phyloP scores from a whole-genome alignment of 2,797 vertebrate genomes.

The Monodelphis domestica region DNA sequence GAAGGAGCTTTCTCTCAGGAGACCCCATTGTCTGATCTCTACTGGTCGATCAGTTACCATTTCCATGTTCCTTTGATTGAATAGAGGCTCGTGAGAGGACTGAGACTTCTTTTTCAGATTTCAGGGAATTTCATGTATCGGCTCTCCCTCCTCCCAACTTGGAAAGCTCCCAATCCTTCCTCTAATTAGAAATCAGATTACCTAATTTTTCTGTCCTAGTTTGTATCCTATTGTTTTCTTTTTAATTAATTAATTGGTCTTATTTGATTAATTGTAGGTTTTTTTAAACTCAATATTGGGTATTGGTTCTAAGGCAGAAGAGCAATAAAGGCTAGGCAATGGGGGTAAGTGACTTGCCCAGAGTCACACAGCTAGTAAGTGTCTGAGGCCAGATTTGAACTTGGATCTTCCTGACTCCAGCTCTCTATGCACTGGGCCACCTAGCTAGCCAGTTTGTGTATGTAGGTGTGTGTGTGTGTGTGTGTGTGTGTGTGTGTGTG shows the following conservation, averaged over 20 bases:
- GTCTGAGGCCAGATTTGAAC: too few relatives aligned
- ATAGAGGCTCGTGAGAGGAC: neutral
- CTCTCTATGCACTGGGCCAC: too few relatives aligned
- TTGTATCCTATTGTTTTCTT: neutral
- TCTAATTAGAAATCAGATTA: neutral
- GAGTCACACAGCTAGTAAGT: too few relatives aligned
- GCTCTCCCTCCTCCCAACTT: neutral
- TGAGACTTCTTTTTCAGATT: neutral
- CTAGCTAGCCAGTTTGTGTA: too few relatives aligned
- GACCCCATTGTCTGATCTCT: neutral
- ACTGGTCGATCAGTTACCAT: neutral
- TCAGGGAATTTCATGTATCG: neutral
- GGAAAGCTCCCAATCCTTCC: neutral
- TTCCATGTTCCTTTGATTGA: neutral
- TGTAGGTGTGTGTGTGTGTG: too few relatives aligned
- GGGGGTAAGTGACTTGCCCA: too few relatives aligned
- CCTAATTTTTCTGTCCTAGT: neutral
- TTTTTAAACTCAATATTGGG: too few relatives aligned
- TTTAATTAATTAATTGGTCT: neutral
- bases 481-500: neutral
- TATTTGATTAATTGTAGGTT: neutral
- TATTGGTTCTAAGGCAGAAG: too few relatives aligned
- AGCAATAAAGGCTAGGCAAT: too few relatives aligned
- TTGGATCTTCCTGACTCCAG: too few relatives aligned
- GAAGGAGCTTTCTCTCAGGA: neutral